Conservation (phyloP, 92 coral and sea anemone species). For the Diadumene lineata region DNA sequence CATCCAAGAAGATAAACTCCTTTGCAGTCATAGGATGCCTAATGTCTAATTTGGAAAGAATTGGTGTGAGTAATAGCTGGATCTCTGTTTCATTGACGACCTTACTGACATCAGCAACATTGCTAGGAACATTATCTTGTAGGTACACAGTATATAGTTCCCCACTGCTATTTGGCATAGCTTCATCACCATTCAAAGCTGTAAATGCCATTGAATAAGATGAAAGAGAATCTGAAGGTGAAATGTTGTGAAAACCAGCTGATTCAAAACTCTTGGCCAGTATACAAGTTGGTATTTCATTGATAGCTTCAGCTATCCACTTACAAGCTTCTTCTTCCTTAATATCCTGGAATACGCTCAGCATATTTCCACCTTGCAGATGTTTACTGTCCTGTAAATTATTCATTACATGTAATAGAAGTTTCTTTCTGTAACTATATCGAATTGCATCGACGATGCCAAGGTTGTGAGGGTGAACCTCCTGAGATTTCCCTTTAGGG, state of each 20-base stretch:
- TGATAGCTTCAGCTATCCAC: conserved; percentile 32
- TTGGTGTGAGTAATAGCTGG: conserved; percentile 15
- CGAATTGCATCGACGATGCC: conserved; percentile 28
- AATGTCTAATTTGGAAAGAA: conserved; percentile 11
- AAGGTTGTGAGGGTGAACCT: conserved; percentile 24
- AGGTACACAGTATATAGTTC: conserved; percentile 30
- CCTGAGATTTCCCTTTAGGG: conserved; percentile 1
- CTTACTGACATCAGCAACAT: conserved; percentile 27
- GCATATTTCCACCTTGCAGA: not conserved
- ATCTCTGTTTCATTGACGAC: conserved; percentile 22
- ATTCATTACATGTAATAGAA: conserved; percentile 5
- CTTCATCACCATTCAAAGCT: conserved; percentile 29
- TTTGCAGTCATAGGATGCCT: conserved; percentile 34
- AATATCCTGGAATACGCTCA: conserved; percentile 24
- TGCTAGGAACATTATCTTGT: conserved; percentile 14
- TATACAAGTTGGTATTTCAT: conserved; percentile 23
- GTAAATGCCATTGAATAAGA: conserved; percentile 45
- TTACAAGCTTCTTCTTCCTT: conserved; percentile 29
- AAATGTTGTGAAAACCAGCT: conserved; percentile 27
- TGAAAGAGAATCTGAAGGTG: conserved; percentile 27
- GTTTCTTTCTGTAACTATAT: conserved; percentile 28
- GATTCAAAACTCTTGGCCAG: conserved; percentile 29
- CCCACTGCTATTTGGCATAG: conserved; percentile 19
- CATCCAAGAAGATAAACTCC: conserved; percentile 25
- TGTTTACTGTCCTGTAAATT: not conserved